Percentiles rank a stretch among this genome's conserved stretches.
Conservation (phyloP, 2,113 vertebrate genomes). For the Vulpes vulpes region DNA sequence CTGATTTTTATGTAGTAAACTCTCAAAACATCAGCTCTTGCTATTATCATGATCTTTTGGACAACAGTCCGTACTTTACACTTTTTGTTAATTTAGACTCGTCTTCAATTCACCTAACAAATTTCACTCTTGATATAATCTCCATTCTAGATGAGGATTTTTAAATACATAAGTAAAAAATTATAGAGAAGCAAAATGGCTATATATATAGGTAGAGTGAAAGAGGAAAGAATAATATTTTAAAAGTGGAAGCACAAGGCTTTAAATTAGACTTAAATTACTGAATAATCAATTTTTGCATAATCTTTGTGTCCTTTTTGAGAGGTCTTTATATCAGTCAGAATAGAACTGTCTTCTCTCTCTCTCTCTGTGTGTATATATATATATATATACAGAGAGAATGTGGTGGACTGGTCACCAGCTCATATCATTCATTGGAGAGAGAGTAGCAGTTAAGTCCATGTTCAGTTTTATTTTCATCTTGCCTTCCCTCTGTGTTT, state of each 20-base stretch:
- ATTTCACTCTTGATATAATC: slow-evolving; percentile 19
- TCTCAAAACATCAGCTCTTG: neutral
- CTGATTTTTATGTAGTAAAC: neutral
- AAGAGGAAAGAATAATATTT: slow-evolving; percentile 51
- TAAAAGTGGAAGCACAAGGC: neutral
- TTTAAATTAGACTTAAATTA: slow-evolving; percentile 12
- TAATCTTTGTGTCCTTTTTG: slow-evolving; percentile 10
- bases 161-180: slow-evolving; percentile 33
- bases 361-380: neutral
- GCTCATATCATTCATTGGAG: slow-evolving; percentile 62
- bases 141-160: slow-evolving; percentile 25
- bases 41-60: neutral
- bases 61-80: neutral
- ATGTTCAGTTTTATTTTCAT: slow-evolving; percentile 79
- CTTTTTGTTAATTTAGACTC: slow-evolving; percentile 32
- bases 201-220: neutral
- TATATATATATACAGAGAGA: neutral
- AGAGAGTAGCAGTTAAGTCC: slow-evolving; percentile 65
- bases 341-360: neutral
- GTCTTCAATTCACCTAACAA: neutral
- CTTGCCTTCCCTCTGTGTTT: slow-evolving; percentile 58
- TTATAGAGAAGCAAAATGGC: neutral
- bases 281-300: neutral
- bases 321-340: slow-evolving; percentile 24
- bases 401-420: slow-evolving; percentile 49